Evolutionary conservation across 2,113 vertebrate species (phyloP).

Genomic region (Cynoglossus semilaevis): DNA sequence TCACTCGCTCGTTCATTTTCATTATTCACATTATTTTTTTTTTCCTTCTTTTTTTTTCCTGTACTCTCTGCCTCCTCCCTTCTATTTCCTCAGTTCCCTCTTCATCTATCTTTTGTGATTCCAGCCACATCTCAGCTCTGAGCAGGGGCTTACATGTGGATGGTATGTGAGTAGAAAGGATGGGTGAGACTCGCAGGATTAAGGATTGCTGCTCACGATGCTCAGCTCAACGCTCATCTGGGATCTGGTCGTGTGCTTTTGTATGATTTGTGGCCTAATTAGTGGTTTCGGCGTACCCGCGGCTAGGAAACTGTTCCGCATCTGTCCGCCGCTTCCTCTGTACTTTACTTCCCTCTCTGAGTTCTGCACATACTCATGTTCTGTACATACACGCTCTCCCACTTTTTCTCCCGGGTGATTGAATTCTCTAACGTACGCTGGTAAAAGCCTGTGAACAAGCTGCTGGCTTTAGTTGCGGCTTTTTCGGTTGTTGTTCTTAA

Average conservation of each 20-base stretch:
- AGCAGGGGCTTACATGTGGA: slow-evolving; percentile 35
- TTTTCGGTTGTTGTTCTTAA: slow-evolving; percentile 19
- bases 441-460: slow-evolving; percentile 37
- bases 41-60: slow-evolving; percentile 29
- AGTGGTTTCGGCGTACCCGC: slow-evolving; percentile 35
- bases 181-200: slow-evolving; percentile 47
- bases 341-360: not conserved
- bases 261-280: slow-evolving; percentile 64
- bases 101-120: slow-evolving; percentile 47
- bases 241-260: slow-evolving; percentile 51
- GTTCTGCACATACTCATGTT: slow-evolving; percentile 15
- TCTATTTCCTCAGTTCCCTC: slow-evolving; percentile 43
- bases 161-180: slow-evolving; percentile 32
- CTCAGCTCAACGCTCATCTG: slow-evolving; percentile 50
- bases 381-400: slow-evolving; percentile 16
- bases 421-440: too few relatives aligned
- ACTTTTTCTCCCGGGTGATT: too few relatives aligned
- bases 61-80: slow-evolving; percentile 22
- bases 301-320: slow-evolving; percentile 26
- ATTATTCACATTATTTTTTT: slow-evolving; percentile 40
- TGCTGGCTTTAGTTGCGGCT: slow-evolving; percentile 7
- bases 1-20: slow-evolving; percentile 31
- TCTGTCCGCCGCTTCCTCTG: slow-evolving; percentile 1
- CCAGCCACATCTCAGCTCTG: slow-evolving; percentile 51
- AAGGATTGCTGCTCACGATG: slow-evolving; percentile 57